Base-by-base conservation (phyloP, 2,113 vertebrate species). In the Indri indri region DNA sequence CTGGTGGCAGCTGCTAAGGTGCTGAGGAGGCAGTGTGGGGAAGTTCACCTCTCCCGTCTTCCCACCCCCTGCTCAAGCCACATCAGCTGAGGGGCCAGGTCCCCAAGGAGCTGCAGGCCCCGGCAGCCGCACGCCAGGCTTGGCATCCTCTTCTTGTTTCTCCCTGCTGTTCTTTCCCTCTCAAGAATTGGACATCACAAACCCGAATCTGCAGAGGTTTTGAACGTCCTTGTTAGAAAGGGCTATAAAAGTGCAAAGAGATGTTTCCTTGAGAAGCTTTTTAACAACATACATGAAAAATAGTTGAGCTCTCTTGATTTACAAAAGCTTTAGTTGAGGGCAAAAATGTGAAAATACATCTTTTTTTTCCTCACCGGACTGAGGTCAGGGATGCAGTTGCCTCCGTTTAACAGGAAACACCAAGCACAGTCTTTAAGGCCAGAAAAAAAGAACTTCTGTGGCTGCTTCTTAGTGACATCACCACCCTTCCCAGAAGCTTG, bases 241-340 rank as follows among this genome's bases (percentile, higher is more conserved):
- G 45, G 83, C 27, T 18, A 1, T 11, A 2, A 23, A 45, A 37
- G 61, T 54, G 25, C 50, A 37, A 57, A 70, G 90, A 40, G 57
- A 11, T 7, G 52, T 32, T 95, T 95, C 76, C 70, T 81, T 18
- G 22, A 89, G 52, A 84, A 95, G 92, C 84, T 92, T 66, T 63
- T 37, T 85, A 63, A n/a, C 54, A 63, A 40, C 86, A 13, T 45
- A 20, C 13, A 54, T 96, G 89, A 97, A 97, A 96, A 82, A 91
- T 94, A 68, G 77, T 95, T 92, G 90, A 90, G 18, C 57, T 70
- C 68, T 45, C 73, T 85, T 47, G 65, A 88, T 90, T 70, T 80
- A 73, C 59, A 95, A 66, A 80, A 61, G 42, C 42, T 91, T 34
- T 83, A 50, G 30, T 70, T 86, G 14, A 88, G 87, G 91, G 82